Base-by-base conservation (phyloP, 2,888 invertebrate genomes). In the Tortrix viridana region DNA sequence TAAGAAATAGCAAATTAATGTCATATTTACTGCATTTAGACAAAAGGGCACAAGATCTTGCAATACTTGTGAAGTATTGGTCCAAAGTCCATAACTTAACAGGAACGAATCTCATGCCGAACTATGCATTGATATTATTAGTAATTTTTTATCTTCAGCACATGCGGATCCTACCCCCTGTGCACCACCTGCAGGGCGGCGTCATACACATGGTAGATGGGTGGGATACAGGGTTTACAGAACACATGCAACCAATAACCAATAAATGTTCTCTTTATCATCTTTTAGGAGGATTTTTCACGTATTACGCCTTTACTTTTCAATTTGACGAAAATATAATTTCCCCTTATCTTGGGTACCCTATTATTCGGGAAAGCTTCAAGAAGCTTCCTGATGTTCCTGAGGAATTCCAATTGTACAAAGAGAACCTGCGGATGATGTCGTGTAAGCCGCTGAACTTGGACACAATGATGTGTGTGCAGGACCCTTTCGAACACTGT, bases 51-150 rank as follows among this genome's bases (percentile, higher is more conserved):
- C 86, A 92, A 38, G 90, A 93, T 0, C 74, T 95, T 0, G 92
- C 95, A 74, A 76, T 96, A 47, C 80, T 96, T n/a, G 79, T 97
- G 0, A 96, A 96, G 77, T 95, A 95, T 73, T 97, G 96, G 96
- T 94, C 94, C 0, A 95, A 94, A 77, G 85, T 93, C 4, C 92
- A 94, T 61, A 86, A 92, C 6, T 78, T 96, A 1, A 89, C 93
- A 0, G 93, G 94, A 41, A 89, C 82, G 43, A 93, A 92, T 65
- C 86, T 88, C 60, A 86, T 96, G 70, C 93, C 95, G 0, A 96
- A 95, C 78, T 97, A 96, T 76, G 93, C 95, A 6, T 74, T 97
- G 4, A 90, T 92, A 1, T 85, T 95, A 74, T 77, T 97, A 73
- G 90, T 95, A 3, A 91, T 96, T 69, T 96, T 95, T 79, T 96